Evolutionary conservation across 2,888 invertebrate genomes (phyloP).

Genomic region (Oscheius sp.): DNA sequence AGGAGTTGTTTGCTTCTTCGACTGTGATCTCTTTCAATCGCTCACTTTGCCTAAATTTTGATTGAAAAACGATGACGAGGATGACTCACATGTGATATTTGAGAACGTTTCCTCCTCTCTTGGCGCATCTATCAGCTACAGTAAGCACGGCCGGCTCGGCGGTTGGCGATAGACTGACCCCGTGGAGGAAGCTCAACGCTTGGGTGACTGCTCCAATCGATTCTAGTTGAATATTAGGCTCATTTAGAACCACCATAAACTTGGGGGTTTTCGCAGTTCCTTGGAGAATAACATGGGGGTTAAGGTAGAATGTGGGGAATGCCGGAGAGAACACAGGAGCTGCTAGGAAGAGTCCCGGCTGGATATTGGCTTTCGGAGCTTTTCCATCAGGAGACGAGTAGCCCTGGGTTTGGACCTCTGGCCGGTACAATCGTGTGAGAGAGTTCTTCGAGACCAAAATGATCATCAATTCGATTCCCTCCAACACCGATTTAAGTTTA

Average conservation of each 20-base stretch:
- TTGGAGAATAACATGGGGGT: constrained; percentile 13
- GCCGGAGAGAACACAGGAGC: neutral
- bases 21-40: neutral
- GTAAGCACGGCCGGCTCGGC: constrained; percentile 9
- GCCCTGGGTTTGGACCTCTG: neutral
- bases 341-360: neutral
- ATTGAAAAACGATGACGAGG: too few species aligned
- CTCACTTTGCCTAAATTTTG: neutral
- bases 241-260: constrained; percentile 3
- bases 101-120: constrained; percentile 1
- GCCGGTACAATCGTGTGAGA: neutral
- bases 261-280: constrained; percentile 16
- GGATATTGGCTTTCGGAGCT: neutral
- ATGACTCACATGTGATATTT: constrained; percentile 16
- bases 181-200: constrained; percentile 13
- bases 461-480: neutral
- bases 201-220: constrained; percentile 12
- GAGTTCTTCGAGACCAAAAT: neutral
- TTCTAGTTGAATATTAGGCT: neutral
- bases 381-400: neutral
- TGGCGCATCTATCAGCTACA: constrained; percentile 4
- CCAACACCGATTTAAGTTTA: too few species aligned
- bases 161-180: neutral
- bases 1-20: neutral
- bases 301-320: neutral